Evolutionary conservation across 2,113 vertebrate genomes (phyloP).

Genomic region (Ammospiza caudacuta): DNA sequence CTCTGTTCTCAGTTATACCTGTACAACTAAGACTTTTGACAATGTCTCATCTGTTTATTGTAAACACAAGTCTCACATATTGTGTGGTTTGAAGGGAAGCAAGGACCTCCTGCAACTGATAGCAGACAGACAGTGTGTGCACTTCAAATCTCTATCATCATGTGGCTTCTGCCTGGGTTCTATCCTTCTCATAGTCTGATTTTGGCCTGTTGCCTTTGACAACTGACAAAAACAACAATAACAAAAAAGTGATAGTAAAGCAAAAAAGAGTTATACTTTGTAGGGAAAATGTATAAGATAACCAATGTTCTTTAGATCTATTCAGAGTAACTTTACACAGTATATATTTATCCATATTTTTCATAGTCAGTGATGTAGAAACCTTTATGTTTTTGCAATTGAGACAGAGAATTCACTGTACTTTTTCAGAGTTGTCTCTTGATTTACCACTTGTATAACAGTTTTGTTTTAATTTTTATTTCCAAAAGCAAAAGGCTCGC

Average conservation of each 20-base stretch:
- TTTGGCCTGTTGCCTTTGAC: background rate
- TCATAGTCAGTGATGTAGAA: background rate
- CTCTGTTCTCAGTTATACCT: background rate
- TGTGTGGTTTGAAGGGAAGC: background rate
- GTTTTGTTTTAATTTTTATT: constrained; percentile 32
- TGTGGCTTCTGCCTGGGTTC: background rate
- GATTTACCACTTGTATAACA: background rate
- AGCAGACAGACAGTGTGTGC: background rate
- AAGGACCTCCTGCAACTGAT: background rate
- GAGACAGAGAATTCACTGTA: background rate
- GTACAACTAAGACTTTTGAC: background rate
- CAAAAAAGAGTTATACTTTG: background rate
- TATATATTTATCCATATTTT: background rate
- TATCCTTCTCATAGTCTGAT: background rate
- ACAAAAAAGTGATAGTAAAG: background rate
- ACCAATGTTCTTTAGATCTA: background rate
- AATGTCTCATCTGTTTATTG: background rate
- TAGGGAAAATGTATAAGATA: background rate
- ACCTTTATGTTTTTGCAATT: background rate
- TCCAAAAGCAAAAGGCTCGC: constrained; percentile 29
- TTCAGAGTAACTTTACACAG: background rate
- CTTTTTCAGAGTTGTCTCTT: background rate
- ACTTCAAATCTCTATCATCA: background rate
- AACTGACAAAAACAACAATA: background rate
- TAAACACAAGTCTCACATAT: background rate